Evolutionary conservation across 1,140 invertebrate species (phyloP), one percentile per base, ranked within the genome.

Genomic region (Penaeus japonicus): DNA sequence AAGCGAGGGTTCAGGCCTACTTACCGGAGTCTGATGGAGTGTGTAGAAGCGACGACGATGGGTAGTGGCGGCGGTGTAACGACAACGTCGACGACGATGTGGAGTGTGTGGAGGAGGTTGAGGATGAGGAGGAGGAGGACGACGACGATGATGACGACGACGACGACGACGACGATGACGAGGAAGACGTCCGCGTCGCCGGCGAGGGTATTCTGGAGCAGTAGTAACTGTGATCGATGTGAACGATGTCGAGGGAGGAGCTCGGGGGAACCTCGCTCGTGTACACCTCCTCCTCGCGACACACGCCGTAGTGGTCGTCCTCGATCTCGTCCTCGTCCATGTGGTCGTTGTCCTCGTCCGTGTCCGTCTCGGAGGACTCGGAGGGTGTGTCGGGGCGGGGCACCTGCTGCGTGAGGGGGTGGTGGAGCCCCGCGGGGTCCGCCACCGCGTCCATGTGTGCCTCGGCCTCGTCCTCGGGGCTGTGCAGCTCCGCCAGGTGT

Each of bases 21-120:
- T 95, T 93, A 96, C 96, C 96, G 83, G 96, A 97, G 94, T 97
- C 96, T 4, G 96, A 97, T 73, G 96, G 96, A 96, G 96, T 89
- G 96, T 97, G 91, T 96, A 95, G 4, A 96, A 94, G 70, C 95
- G 95, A 59, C 96, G 93, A 90, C 94, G 94, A 89, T 95, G 94
- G 65, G 94, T 91, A 89, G 93, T 92, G 89, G 94, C 24, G 12
- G 17, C 15, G 27, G 2, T 20, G 82, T 53, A 35, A n/a, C 24
- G 82, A 27, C 18, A n/a, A 27, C 15, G 59, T 53, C 3, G 62
- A n/a, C 17, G 65, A 94, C 53, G 92, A 92, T 79, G 89, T 93
- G 90, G 90, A 30, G 55, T 57, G n/a, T 57, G 35, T n/a, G 55
- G 30, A 30, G n/a, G n/a, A 12, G 30, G 62, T 17, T 0, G 22